A percentile compares a stretch with the other conserved stretches of the same genome.
These are phyloP conservation scores for Sebastes oblongus DNA, from an alignment of 2,797 vertebrate genomes.

Conservation along the genomic window DNA sequence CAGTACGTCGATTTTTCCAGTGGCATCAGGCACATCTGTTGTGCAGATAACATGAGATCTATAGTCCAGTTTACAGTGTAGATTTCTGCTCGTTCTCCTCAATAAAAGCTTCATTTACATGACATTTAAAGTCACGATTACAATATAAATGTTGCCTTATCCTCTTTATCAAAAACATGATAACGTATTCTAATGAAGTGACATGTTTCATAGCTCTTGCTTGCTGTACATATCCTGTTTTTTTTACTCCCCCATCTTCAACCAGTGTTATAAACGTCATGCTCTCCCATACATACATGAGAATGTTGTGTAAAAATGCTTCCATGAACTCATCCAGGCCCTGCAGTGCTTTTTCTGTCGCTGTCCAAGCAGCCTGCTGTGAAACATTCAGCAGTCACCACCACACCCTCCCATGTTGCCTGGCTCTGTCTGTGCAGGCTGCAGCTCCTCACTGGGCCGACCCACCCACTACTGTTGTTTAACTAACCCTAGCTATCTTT, in stretches of 20 bases:
- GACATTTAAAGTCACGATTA: background rate
- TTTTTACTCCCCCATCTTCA: background rate
- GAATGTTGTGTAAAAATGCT: background rate
- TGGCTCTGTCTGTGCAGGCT: slow-evolving; percentile 43
- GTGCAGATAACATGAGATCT: background rate
- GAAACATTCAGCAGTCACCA: slow-evolving; percentile 26
- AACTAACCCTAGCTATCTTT: slow-evolving; percentile 61
- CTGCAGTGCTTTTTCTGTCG: background rate
- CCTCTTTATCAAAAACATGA: background rate
- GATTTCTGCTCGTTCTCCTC: background rate
- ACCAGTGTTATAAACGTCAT: background rate
- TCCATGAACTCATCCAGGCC: slow-evolving; percentile 22
- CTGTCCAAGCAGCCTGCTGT: slow-evolving; percentile 21
- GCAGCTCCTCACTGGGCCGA: slow-evolving; percentile 35
- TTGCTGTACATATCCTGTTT: background rate
- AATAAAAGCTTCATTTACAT: background rate
- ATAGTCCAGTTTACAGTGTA: background rate
- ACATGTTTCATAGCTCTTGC: background rate
- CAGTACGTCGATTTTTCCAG: background rate
- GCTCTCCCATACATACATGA: background rate
- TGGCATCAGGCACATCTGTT: background rate
- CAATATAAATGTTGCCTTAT: background rate
- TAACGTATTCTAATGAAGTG: background rate
- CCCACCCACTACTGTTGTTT: slow-evolving; percentile 62
- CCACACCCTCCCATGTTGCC: slow-evolving; percentile 60